These are phyloP conservation scores for Dryobota labecula DNA, from an alignment of 2,888 invertebrate genomes.

Conservation along the genomic window DNA sequence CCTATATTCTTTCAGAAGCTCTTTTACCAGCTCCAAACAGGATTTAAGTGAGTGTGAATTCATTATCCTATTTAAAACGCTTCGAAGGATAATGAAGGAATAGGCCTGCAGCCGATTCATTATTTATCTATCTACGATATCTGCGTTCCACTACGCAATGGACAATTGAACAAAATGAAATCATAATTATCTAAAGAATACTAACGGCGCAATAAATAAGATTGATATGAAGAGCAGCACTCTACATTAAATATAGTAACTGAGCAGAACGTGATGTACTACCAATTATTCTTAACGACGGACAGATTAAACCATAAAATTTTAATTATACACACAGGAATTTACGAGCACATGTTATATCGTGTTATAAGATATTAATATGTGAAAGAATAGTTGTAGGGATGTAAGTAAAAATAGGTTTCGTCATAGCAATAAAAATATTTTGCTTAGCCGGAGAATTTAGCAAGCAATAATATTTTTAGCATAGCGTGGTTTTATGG, in stretches of 20 bases:
- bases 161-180: not conserved
- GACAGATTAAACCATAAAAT: slow-evolving; percentile 57
- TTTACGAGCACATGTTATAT: slow-evolving; percentile 49
- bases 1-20: not conserved
- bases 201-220: too few species aligned
- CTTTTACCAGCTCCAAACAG: not conserved
- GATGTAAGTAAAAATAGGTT: not conserved
- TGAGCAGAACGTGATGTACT: slow-evolving; percentile 45
- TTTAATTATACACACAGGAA: slow-evolving; percentile 56
- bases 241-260: slow-evolving; percentile 29
- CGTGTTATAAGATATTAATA: slow-evolving; percentile 21
- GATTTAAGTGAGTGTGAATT: not conserved
- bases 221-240: too few species aligned
- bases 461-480: not conserved
- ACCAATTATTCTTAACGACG: slow-evolving; percentile 58
- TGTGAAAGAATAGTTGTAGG: not conserved
- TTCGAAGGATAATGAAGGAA: too few species aligned
- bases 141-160: not conserved
- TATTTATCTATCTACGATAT: not conserved
- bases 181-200: not conserved
- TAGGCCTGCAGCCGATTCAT: not conserved
- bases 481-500: not conserved
- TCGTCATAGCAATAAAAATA: not conserved
- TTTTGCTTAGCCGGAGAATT: not conserved
- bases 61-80: too few species aligned